Percentiles rank a stretch among this genome's conserved stretches.
Evolutionary conservation across 2,113 vertebrate species (phyloP).

Genomic region (Pachypanchax playfairii): DNA sequence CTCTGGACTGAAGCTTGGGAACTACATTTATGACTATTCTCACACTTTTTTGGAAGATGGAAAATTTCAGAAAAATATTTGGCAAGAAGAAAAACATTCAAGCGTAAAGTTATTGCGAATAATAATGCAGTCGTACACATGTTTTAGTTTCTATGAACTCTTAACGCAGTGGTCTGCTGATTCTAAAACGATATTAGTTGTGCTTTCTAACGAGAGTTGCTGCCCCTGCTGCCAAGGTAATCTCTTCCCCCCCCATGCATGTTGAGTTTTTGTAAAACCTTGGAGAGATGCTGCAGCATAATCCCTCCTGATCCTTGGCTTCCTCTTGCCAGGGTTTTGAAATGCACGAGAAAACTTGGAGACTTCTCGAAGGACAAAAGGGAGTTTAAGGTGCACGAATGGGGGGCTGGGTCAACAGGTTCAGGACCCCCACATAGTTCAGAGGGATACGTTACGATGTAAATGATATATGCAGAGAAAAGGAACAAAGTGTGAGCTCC

Average conservation of each 20-base stretch:
- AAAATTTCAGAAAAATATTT: conserved; percentile 22
- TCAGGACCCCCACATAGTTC: conserved; percentile 66
- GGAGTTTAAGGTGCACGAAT: not conserved
- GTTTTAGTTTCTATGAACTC: not conserved
- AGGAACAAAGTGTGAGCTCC: conserved; percentile 46
- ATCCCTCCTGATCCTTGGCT: conserved; percentile 66
- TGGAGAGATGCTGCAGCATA: conserved; percentile 48
- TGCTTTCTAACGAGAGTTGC: not conserved
- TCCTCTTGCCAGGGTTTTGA: conserved; percentile 56
- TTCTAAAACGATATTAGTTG: not conserved
- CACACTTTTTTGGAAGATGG: conserved; percentile 30
- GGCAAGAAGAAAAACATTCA: not conserved
- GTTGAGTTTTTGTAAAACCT: conserved; percentile 37
- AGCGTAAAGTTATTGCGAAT: not conserved
- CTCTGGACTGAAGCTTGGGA: conserved; percentile 62
- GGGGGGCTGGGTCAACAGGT: not conserved
- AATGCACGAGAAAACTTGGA: conserved; percentile 41
- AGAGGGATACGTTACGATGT: conserved; percentile 67
- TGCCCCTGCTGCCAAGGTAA: conserved; percentile 38
- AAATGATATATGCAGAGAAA: conserved; percentile 59
- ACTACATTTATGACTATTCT: conserved; percentile 48
- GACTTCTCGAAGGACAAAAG: conserved; percentile 44
- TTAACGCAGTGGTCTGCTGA: not conserved
- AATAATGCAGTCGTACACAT: not conserved
- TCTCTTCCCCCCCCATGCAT: conserved; percentile 6